Conservation (phyloP, 2,797 vertebrate genomes). For the Coluber constrictor region DNA sequence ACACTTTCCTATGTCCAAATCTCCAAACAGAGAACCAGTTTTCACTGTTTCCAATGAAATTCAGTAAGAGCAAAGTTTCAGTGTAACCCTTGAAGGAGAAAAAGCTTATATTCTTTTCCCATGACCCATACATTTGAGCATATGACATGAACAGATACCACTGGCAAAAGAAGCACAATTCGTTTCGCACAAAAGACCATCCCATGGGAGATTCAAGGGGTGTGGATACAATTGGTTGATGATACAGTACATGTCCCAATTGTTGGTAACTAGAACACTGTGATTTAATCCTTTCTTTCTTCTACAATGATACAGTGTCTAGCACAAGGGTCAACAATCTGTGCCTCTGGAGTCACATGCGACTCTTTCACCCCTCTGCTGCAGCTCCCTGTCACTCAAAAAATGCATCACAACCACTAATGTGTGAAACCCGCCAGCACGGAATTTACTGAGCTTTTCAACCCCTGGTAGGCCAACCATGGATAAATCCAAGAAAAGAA, state of each 20-base stretch:
- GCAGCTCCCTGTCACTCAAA: no score
- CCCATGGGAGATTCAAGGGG: constrained; percentile 18
- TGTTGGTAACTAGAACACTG: not conserved
- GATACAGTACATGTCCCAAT: constrained; percentile 17
- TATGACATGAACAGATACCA: not conserved
- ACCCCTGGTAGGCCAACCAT: no score
- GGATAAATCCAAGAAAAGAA: no score
- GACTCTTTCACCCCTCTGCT: no score
- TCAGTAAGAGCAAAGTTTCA: not conserved
- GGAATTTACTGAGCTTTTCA: no score
- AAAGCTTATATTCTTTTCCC: not conserved
- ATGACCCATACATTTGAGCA: constrained; percentile 31
- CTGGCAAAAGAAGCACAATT: not conserved
- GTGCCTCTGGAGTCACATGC: no score
- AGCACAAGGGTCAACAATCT: not conserved
- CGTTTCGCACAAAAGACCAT: constrained; percentile 12
- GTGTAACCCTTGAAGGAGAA: not conserved
- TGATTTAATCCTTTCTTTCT: not conserved
- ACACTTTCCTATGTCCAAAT: not conserved
- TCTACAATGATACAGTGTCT: not conserved
- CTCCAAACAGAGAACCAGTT: not conserved
- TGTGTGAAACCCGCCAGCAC: no score
- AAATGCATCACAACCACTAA: no score
- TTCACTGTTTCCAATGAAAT: not conserved
- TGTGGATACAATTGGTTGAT: constrained; percentile 29